phyloP scores from a whole-genome alignment of 1,140 invertebrate species.

The Drosophila parabipectinata region DNA sequence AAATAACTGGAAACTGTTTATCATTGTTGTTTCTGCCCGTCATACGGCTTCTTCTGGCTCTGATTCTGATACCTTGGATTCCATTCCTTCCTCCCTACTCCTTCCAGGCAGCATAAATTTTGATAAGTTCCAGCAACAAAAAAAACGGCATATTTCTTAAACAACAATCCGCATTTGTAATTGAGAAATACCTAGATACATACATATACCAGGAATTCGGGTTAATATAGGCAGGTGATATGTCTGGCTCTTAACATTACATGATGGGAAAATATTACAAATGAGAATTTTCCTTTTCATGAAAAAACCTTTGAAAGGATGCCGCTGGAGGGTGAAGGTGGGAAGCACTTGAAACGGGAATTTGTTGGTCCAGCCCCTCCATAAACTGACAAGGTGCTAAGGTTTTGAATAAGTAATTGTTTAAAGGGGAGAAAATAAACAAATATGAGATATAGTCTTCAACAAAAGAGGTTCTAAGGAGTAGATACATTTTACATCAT shows the following conservation, averaged over 20 bases:
- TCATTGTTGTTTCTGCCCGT: constrained; percentile 67
- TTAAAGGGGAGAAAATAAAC: not conserved
- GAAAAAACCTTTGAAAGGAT: constrained; percentile 30
- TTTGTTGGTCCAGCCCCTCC: constrained; percentile 8
- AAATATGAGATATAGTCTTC: not conserved
- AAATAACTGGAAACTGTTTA: constrained; percentile 78
- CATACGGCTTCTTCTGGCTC: constrained; percentile 35
- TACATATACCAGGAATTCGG: constrained; percentile 68
- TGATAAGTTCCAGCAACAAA: constrained; percentile 29
- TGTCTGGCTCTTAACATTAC: constrained; percentile 19
- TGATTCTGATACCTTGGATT: not conserved
- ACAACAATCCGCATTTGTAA: constrained; percentile 64
- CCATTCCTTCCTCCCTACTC: constrained; percentile 4
- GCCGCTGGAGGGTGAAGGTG: constrained; percentile 26
- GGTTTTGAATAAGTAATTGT: constrained; percentile 21
- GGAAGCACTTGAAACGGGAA: constrained; percentile 23
- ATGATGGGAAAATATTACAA: constrained; percentile 52
- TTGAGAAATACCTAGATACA: constrained; percentile 65
- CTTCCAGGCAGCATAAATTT: constrained; percentile 17
- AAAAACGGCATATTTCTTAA: constrained; percentile 60
- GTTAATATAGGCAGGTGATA: constrained; percentile 66
- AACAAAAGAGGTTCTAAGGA: not conserved
- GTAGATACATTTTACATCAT: too few relatives aligned
- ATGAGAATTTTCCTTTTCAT: constrained; percentile 45
- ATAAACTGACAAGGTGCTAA: constrained; percentile 8